A percentile compares a stretch with the other conserved stretches of the same genome.
phyloP scores from a whole-genome alignment of 1,140 invertebrate genomes.

The Zeugodacus cucurbitae region DNA sequence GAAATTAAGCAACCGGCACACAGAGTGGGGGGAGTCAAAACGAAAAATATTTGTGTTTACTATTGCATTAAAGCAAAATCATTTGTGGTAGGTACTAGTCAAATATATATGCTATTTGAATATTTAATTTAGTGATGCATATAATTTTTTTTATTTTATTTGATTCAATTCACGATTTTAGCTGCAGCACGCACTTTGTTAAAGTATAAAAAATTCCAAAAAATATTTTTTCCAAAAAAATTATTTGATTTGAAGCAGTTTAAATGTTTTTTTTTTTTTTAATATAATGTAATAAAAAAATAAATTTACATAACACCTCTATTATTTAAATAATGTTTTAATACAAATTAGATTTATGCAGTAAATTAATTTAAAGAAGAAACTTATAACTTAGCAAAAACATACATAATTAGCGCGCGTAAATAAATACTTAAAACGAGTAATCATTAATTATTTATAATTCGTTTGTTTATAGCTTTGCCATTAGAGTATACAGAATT shows the following conservation, averaged over 20 bases:
- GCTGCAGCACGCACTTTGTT: neutral
- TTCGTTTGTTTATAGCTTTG: constrained; percentile 45
- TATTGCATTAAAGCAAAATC: neutral
- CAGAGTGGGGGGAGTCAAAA: neutral
- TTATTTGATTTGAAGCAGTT: neutral
- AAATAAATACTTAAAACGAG: neutral
- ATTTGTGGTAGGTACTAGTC: neutral
- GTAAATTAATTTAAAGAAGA: neutral
- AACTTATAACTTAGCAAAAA: neutral
- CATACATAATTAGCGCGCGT: neutral
- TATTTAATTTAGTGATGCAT: too few species aligned
- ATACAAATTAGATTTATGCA: neutral
- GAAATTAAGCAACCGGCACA: neutral
- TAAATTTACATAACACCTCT: neutral
- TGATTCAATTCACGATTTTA: neutral
- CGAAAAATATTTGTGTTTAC: neutral
- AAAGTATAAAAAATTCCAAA: neutral
- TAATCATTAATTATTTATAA: neutral
- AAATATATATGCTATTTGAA: neutral
- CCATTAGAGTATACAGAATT: constrained; percentile 51
- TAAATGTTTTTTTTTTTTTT: neutral
- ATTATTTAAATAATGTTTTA: neutral
- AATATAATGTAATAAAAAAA: too few species aligned
- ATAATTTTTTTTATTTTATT: neutral
- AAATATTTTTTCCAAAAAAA: neutral